Conservation (phyloP, 2,888 invertebrate species). For the Sicus ferrugineus region DNA sequence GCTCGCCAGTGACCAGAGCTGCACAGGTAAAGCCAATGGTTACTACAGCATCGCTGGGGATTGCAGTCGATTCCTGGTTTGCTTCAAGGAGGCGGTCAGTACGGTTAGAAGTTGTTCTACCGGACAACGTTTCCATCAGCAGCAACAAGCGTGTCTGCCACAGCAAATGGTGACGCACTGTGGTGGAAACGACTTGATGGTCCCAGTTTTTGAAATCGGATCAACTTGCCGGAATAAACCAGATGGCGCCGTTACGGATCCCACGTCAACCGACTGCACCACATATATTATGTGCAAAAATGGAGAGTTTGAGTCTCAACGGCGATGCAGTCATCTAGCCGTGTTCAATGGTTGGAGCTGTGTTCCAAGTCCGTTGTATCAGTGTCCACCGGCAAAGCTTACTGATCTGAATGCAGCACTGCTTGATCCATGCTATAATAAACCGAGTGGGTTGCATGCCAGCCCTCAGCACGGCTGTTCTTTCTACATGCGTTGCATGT, state of each 20-base stretch:
- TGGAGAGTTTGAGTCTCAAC: conserved; percentile 47
- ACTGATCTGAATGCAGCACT: neutral
- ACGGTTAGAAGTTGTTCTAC: conserved; percentile 53
- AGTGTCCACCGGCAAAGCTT: conserved; percentile 41
- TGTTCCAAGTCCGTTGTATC: conserved; percentile 51
- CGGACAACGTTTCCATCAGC: conserved; percentile 52
- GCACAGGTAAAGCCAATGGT: conserved; percentile 52
- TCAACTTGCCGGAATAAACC: conserved; percentile 44
- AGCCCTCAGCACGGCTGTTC: conserved; percentile 57
- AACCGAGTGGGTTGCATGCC: conserved; percentile 66
- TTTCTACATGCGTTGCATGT: conserved; percentile 56
- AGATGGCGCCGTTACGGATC: conserved; percentile 59
- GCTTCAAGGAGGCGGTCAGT: conserved; percentile 50
- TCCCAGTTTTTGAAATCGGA: conserved; percentile 30
- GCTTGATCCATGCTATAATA: conserved; percentile 63
- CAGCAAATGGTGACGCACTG: conserved; percentile 44
- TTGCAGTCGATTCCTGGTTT: conserved; percentile 55
- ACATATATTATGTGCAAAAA: conserved; percentile 56
- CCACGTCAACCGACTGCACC: conserved; percentile 53
- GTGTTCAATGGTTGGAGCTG: conserved; percentile 57
- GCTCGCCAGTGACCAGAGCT: conserved; percentile 49
- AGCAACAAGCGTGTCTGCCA: conserved; percentile 47
- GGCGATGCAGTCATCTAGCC: conserved; percentile 53
- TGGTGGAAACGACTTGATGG: conserved; percentile 15
- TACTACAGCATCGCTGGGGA: conserved; percentile 48